Base-by-base conservation (phyloP, 2,797 vertebrate genomes). In the Aselliscus stoliczkanus region DNA sequence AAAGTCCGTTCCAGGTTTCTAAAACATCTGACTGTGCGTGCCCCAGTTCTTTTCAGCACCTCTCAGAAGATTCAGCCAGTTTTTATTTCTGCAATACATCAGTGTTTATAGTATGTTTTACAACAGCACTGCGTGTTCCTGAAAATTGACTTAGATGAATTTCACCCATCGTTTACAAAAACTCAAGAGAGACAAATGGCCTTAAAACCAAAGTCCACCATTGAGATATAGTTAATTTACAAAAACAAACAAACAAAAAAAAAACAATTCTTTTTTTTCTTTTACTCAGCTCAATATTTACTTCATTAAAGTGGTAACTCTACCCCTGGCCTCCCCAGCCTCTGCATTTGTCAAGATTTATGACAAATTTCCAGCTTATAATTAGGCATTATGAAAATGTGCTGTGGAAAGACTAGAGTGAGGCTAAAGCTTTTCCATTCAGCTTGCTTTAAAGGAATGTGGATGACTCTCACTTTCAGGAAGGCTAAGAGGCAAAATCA, bases 101-200 rank as follows among this genome's bases (percentile, higher is more conserved):
- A 37, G 17, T 76, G 94, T 97, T 65, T 95, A 95, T 86, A 93
- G 93, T 89, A 96, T 96, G 94, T 90, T 95, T 97, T 37, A 73
- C 87, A 88, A 88, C 52, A 96, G 62, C 60, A 84, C 60, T 86
- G 67, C 62, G 65, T 88, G 72, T 81, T 97, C 95, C 93, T 14
- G 9, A 89, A 81, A 79, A 23, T 3, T 80, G 91, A 82, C 60
- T 94, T 65, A 94, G 88, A 93, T 76, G 21, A 95, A 44, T 67
- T 82, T 93, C 44, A 80, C 62, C 34, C 70, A 81, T 88, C 56
- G 6, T 80, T 92, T 87, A 85, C 84, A 79, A 76, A 94, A 88
- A 27, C 86, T 95, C 84, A 88, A 96, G 65, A 88, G 77, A 93
- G 52, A 96, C 3, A 77, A 87, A 97, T 18, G 80, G 52, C 44